These are phyloP conservation scores for Hypotaenidia okinawae DNA, from an alignment of 2,797 vertebrate species.

Conservation along the genomic window DNA sequence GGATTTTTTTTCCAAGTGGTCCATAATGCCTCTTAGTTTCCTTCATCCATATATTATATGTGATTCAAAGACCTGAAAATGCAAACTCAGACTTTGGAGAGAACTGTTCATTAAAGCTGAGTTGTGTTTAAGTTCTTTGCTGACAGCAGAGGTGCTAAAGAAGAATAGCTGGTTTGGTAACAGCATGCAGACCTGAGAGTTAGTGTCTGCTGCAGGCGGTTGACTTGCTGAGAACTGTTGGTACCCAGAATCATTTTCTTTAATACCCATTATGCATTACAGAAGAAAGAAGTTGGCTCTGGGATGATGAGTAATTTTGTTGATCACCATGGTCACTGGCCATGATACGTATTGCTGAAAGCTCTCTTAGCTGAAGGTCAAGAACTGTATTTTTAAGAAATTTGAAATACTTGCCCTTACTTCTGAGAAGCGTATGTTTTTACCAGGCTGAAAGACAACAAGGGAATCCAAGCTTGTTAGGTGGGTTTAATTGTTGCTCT, in stretches of 20 bases:
- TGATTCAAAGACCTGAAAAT: conserved; percentile 31
- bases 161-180: conserved; percentile 60
- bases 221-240: conserved; percentile 8
- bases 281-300: neutral
- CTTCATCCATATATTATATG: neutral
- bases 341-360: neutral
- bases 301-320: neutral
- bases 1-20: neutral
- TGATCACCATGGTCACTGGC: neutral
- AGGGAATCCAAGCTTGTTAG: neutral
- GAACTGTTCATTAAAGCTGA: conserved; percentile 12
- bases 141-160: conserved; percentile 25
- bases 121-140: conserved; percentile 14
- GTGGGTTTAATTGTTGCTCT: neutral
- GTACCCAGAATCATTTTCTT: conserved; percentile 4
- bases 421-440: neutral
- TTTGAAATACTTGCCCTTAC: neutral
- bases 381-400: neutral
- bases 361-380: neutral
- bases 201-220: neutral
- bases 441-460: neutral
- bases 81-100: conserved; percentile 27
- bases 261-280: neutral
- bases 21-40: neutral
- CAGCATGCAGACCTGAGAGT: neutral